Evolutionary conservation across 2,113 vertebrate genomes (phyloP), one percentile per base, ranked within the genome.

Genomic region (Kobus ellipsiprymnus): DNA sequence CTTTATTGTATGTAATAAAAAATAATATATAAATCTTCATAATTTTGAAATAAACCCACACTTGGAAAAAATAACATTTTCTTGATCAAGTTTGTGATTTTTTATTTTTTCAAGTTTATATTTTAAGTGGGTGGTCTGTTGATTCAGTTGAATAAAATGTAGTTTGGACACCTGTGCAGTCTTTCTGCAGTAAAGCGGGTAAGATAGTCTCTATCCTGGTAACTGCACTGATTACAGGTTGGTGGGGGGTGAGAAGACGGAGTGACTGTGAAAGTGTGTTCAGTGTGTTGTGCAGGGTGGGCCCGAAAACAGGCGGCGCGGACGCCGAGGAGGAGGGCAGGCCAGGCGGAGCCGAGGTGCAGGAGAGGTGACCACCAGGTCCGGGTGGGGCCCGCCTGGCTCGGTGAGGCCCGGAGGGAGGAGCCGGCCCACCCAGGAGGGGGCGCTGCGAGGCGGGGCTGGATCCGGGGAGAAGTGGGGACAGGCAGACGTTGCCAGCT

Each of bases 1-100:
- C 77, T 98, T 98, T 98, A 90, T 29, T 93, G 54, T 91, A 29
- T 96, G 33, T 97, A 98, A 94, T 94, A 96, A 87, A 71, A 96
- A 67, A 92, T 98, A 98, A 98, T 98, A 98, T 98, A 91, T 99
- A 97, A 97, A 96, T 97, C 89, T 97, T 90, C 80, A 62, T 87
- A 30, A 87, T 94, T 97, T 84, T 96, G 94, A 98, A 98, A 98
- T 98, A 98, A 99, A 99, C 54, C 2, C 0, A 85, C 40, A 50
- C 64, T 93, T 98, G 92, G 89, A 98, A 95, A 97, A 97, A 94
- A 9, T 8, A 86, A 8, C 9, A 50, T 83, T 91, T 94, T 94
- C 82, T 92, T 30, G 77, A 23, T 92, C 30, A 44, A 23, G 67
- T 71, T 71, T 71, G 67, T 36, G 21, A 40, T 74, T 40, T 12